A percentile compares a stretch with the other conserved stretches of the same genome.
phyloP scores from a whole-genome alignment of 2,888 invertebrate species.

The Carabus problematicus region DNA sequence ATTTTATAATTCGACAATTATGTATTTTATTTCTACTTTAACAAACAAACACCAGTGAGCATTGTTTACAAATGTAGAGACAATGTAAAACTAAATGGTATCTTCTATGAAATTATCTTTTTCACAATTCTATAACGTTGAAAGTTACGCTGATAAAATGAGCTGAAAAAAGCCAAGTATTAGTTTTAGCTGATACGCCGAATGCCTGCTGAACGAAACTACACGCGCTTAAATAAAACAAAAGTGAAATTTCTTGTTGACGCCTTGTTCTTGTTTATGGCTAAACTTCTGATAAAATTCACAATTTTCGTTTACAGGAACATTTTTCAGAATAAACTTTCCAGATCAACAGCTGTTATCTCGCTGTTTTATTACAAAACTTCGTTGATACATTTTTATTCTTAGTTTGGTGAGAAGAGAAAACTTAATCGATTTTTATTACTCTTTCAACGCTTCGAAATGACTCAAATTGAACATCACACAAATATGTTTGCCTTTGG shows the following conservation, averaged over 20 bases:
- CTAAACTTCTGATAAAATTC: not conserved
- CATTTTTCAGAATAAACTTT: constrained; percentile 27
- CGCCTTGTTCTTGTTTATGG: not conserved
- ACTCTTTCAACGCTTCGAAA: constrained; percentile 22
- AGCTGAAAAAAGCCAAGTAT: not conserved
- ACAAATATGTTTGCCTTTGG: not conserved
- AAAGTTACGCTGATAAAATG: no score
- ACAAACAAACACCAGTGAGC: no score
- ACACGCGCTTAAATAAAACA: not conserved
- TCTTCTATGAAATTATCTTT: no score
- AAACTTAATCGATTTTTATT: constrained; percentile 34
- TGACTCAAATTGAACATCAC: not conserved
- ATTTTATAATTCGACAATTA: no score
- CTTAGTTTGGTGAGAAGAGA: constrained; percentile 19
- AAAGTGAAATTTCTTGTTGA: constrained; percentile 2
- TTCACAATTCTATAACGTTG: no score
- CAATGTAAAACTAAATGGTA: no score
- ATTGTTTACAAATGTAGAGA: no score
- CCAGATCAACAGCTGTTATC: constrained; percentile 32
- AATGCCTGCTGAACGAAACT: not conserved
- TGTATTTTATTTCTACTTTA: no score
- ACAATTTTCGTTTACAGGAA: constrained; percentile 14
- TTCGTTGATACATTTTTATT: constrained; percentile 30
- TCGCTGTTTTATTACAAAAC: constrained; percentile 33
- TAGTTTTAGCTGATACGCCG: not conserved